Evolutionary conservation across 1,140 invertebrate species (phyloP).

Genomic region (Ips typographus): DNA sequence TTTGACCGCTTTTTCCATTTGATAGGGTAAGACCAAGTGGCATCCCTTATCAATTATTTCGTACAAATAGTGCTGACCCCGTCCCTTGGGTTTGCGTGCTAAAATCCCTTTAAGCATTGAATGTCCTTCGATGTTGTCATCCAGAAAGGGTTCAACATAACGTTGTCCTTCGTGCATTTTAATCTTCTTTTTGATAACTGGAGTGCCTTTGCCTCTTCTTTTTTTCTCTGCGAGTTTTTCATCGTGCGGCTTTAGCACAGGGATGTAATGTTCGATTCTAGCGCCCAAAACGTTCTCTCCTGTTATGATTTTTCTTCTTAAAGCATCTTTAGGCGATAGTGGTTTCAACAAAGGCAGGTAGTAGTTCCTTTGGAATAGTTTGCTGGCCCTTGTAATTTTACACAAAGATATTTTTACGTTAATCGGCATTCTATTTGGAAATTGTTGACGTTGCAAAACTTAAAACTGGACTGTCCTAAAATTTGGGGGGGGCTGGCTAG

Average conservation of each 20-base stretch:
- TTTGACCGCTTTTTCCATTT: slow-evolving; percentile 72
- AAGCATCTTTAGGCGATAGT: slow-evolving; percentile 77
- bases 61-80: slow-evolving; percentile 55
- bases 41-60: slow-evolving; percentile 69
- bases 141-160: slow-evolving; percentile 66
- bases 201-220: slow-evolving; percentile 53
- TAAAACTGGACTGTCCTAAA: too few species aligned
- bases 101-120: slow-evolving; percentile 61
- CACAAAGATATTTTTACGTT: slow-evolving; percentile 65
- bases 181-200: slow-evolving; percentile 63
- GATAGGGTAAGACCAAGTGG: slow-evolving; percentile 71
- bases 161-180: slow-evolving; percentile 62
- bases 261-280: slow-evolving; percentile 67
- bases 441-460: background rate
- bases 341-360: slow-evolving; percentile 80
- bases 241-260: slow-evolving; percentile 57
- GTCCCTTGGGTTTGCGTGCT: slow-evolving; percentile 51
- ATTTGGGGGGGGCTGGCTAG: slow-evolving; percentile 40
- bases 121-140: slow-evolving; percentile 65
- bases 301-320: slow-evolving; percentile 55
- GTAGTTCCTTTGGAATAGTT: slow-evolving; percentile 77
- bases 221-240: slow-evolving; percentile 51
- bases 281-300: slow-evolving; percentile 53
- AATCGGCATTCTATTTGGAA: slow-evolving; percentile 41
- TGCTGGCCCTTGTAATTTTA: slow-evolving; percentile 76